Conservation (phyloP, 2,113 vertebrate species). For the Xiphorhynchus elegans region DNA sequence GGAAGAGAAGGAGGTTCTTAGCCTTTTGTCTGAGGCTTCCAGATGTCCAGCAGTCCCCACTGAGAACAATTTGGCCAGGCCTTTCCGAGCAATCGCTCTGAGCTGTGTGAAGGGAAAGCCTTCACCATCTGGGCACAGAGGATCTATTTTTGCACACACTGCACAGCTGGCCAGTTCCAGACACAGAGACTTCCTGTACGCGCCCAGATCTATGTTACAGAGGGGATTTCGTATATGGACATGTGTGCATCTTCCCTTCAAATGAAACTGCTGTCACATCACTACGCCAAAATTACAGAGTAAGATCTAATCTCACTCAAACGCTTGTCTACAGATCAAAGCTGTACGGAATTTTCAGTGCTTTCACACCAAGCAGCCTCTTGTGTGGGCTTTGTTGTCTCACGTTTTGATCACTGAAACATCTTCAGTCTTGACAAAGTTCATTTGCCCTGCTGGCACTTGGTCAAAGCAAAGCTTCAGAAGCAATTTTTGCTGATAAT, state of each 20-base stretch:
- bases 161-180: not conserved
- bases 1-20: not conserved
- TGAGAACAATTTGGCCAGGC: not conserved
- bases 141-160: not conserved
- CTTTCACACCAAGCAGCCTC: not conserved
- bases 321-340: not conserved
- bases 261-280: not conserved
- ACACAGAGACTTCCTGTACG: not conserved
- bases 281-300: not conserved
- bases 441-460: not conserved
- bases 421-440: not conserved
- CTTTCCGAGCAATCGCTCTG: not conserved
- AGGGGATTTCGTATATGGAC: not conserved
- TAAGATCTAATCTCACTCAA: not conserved
- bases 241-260: not conserved
- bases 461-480: not conserved
- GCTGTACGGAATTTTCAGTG: not conserved
- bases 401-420: not conserved
- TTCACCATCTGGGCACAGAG: not conserved
- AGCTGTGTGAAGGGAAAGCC: not conserved
- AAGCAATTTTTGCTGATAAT: not conserved
- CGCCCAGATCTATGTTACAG: not conserved
- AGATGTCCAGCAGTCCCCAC: not conserved
- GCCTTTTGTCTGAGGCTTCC: not conserved
- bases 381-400: not conserved